Evolutionary conservation across 2,113 vertebrate species (phyloP).

Genomic region (Microcebus murinus): DNA sequence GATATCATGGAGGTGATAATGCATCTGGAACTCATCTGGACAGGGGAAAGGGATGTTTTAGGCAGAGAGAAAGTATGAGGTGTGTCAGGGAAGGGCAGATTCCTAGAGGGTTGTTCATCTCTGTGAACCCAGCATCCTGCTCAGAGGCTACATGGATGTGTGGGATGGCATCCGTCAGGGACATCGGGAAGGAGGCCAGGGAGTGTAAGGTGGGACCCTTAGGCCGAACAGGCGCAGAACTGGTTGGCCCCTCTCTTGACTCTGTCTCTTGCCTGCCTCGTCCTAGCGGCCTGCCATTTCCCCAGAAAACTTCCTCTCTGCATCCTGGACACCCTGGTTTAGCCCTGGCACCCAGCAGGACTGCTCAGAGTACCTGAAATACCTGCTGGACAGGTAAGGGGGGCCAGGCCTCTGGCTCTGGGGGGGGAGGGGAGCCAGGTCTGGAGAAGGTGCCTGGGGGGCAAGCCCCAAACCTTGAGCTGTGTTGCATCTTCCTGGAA

Average conservation of each 20-base stretch:
- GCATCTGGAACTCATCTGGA: neutral
- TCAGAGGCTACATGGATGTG: accelerated
- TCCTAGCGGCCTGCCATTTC: constrained; percentile 65
- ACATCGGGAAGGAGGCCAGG: neutral
- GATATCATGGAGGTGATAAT: neutral
- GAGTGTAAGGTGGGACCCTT: neutral
- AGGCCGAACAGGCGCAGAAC: neutral
- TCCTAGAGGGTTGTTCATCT: neutral
- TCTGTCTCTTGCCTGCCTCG: neutral
- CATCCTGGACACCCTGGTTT: too few species aligned
- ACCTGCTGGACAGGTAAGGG: too few species aligned
- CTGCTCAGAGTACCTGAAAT: too few species aligned
- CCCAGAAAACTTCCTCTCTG: too few species aligned
- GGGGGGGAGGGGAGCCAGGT: too few species aligned
- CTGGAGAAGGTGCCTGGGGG: too few species aligned
- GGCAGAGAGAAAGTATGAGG: neutral
- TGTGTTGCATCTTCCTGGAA: too few species aligned
- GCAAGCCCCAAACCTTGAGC: too few species aligned
- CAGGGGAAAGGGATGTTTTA: neutral
- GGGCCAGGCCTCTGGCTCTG: too few species aligned
- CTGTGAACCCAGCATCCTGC: accelerated
- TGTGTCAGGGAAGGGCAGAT: neutral
- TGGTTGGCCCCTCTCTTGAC: neutral
- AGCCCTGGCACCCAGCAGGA: too few species aligned
- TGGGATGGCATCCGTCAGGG: neutral